Evolutionary conservation across 2,113 vertebrate genomes (phyloP), one percentile per base, ranked within the genome.

Genomic region (Chroicocephalus ridibundus): DNA sequence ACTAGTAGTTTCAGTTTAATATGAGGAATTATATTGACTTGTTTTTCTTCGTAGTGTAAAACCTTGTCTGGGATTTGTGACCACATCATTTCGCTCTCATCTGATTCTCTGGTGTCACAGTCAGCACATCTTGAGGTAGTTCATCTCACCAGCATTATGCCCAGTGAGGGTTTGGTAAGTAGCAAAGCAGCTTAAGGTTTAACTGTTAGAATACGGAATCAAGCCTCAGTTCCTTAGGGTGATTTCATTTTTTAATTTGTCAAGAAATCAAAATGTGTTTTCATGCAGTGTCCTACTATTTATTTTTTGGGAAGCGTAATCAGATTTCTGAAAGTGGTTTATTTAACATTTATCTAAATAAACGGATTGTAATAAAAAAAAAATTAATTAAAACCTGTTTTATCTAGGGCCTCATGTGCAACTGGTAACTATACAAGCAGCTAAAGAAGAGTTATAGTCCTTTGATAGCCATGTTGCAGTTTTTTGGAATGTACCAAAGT

Each of bases 11-110:
- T 54, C 36, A 69, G 11, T 21, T 92, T n/a, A 26, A 61, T 49
- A 25, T 4, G 6, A 88, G 52, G 70, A n/a, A 29, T 94, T 86
- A 55, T 22, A 84, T 13, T 86, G 70, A 16, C n/a, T 65, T 93
- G 32, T 88, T 94, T 69, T 82, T 62, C 86, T 86, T 97, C 27
- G 52, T 85, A 99, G 99, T 99, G 99, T 97, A 99, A 99, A 98
- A 98, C 98, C 70, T 96, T 99, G 96, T 99, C 98, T 90, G 99
- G 99, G 97, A 99, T 99, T 95, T 99, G 99, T 95, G 99, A 99
- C 97, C 99, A 99, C 98, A 99, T 99, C 98, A 98, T 99, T 97
- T 98, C 98, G 15, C 97, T 99, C 92, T 99, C 99, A 62, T 99
- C 99, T 17, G 99, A 99, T 95, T 98, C 99, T 32, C 97, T 99